phyloP scores from a whole-genome alignment of 2,113 vertebrate genomes.

The Geothlypis trichas region DNA sequence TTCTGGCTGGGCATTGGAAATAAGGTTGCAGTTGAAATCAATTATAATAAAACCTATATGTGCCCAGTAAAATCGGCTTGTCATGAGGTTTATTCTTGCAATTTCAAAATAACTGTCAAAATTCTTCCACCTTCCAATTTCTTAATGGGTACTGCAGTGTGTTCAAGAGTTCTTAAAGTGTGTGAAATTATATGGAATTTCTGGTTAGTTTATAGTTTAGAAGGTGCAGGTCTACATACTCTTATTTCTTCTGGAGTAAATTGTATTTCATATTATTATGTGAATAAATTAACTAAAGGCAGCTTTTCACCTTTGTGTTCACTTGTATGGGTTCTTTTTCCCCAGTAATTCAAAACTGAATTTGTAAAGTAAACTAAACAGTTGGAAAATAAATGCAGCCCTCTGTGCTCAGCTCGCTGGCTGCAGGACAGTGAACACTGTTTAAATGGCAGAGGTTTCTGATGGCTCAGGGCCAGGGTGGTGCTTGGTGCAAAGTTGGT shows the following conservation, averaged over 20 bases:
- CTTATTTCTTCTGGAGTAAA: neutral
- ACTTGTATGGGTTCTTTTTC: neutral
- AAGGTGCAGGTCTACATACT: neutral
- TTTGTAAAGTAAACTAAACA: neutral
- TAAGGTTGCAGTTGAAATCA: neutral
- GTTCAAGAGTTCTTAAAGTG: neutral
- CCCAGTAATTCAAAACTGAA: neutral
- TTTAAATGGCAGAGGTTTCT: slow-evolving; percentile 3
- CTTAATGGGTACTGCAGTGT: neutral
- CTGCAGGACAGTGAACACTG: neutral
- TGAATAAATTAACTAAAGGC: neutral
- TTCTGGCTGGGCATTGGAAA: neutral
- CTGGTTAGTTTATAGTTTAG: neutral
- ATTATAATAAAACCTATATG: neutral
- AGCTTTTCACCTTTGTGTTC: neutral
- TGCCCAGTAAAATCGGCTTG: neutral
- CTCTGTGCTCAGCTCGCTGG: neutral
- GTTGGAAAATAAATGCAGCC: neutral
- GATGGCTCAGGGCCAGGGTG: neutral
- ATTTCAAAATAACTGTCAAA: neutral
- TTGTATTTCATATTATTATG: neutral
- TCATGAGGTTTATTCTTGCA: neutral
- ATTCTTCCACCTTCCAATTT: neutral
- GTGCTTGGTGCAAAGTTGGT: neutral
- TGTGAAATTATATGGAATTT: neutral